Conservation (phyloP, 2,888 invertebrate genomes). For the Peribatodes rhomboidaria region DNA sequence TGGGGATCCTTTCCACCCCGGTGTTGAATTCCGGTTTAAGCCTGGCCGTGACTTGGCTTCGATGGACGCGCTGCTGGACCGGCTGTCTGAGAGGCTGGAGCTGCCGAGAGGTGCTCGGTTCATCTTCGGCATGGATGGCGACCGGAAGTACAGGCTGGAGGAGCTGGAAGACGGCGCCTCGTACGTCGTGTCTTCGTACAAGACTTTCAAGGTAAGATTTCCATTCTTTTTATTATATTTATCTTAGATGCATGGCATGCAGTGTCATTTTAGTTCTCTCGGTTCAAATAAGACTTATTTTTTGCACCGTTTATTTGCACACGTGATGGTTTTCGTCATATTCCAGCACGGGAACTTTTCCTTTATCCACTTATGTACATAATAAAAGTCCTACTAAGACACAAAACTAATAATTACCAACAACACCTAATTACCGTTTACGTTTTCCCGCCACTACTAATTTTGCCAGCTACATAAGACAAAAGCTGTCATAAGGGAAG, state of each 20-base stretch:
- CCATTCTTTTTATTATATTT: not conserved
- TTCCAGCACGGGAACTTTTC: no score
- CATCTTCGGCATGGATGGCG: conserved; percentile 97
- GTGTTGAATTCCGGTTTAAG: conserved; percentile 94
- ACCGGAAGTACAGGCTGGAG: conserved; percentile 93
- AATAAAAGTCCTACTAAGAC: no score
- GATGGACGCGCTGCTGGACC: conserved; percentile 94
- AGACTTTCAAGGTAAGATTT: conserved; percentile 92
- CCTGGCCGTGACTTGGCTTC: conserved; percentile 95
- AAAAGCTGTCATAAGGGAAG: no score
- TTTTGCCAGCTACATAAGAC: not conserved
- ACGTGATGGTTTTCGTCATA: no score
- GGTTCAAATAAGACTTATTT: no score
- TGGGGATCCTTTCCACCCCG: conserved; percentile 97
- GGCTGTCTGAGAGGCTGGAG: conserved; percentile 95
- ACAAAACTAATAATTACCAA: no score
- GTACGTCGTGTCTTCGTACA: conserved; percentile 97
- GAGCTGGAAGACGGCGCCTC: conserved; percentile 96
- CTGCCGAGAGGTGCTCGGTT: conserved; percentile 95
- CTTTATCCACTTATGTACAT: no score
- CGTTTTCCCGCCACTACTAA: no score
- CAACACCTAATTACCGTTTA: no score
- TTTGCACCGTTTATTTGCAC: no score
- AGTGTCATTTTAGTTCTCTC: not conserved
- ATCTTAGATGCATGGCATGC: not conserved